Percentiles rank a stretch among this genome's conserved stretches.
Evolutionary conservation across 2,888 invertebrate species (phyloP).

Genomic region (Aphidius colemani): DNA sequence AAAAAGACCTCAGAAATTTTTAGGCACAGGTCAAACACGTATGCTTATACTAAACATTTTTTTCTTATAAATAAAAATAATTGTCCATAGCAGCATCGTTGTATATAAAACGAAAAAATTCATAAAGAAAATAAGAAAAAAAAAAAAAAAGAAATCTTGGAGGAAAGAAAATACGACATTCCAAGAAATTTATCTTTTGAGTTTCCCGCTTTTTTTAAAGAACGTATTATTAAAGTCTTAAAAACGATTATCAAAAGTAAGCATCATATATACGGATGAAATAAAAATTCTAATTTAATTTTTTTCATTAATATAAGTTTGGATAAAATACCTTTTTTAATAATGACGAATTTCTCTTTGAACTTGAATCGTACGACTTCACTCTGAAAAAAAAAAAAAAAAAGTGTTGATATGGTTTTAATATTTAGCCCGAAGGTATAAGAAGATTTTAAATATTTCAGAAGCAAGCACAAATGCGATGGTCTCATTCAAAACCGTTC

Average conservation of each 20-base stretch:
- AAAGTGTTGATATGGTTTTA: conserved; percentile 26
- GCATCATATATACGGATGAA: too few relatives aligned
- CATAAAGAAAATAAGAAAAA: not conserved
- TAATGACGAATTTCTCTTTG: not conserved
- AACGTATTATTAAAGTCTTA: too few relatives aligned
- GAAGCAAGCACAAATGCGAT: conserved; percentile 21
- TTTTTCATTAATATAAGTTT: too few relatives aligned
- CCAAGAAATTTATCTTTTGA: too few relatives aligned
- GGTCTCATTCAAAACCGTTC: conserved; percentile 15
- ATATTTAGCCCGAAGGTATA: conserved; percentile 25
- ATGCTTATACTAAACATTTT: not conserved
- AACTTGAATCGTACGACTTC: not conserved
- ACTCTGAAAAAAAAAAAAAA: not conserved
- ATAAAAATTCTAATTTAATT: too few relatives aligned
- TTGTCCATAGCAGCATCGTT: not conserved
- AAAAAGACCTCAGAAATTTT: conserved; percentile 34
- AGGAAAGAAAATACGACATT: too few relatives aligned
- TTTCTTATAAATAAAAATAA: too few relatives aligned
- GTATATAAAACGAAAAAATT: conserved; percentile 2
- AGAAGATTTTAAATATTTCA: conserved; percentile 20
- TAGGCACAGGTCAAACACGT: conserved; percentile 18
- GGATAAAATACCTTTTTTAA: too few relatives aligned
- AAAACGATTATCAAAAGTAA: too few relatives aligned
- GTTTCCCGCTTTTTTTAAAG: too few relatives aligned
- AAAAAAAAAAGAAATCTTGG: too few relatives aligned